Evolutionary conservation across 1,140 invertebrate genomes (phyloP), one percentile per base, ranked within the genome.

Genomic region (Fopius arisanus): DNA sequence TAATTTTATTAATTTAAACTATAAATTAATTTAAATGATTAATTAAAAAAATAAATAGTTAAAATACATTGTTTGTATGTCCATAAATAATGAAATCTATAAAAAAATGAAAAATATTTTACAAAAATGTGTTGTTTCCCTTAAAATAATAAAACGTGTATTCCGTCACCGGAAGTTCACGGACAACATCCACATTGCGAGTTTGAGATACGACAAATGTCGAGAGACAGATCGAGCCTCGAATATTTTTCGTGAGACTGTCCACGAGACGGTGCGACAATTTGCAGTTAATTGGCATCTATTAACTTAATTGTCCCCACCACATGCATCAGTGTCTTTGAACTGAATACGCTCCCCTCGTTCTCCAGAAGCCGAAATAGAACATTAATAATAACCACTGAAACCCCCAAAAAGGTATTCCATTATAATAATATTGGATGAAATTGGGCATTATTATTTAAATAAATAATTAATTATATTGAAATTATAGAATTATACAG

Each of bases 271-370:
- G 54, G 28, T 29, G 54, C 63, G 63, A 67, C 78, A 82, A 81
- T 83, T 82, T 72, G 79, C 74, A 73, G 67, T 75, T 80, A 82
- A 83, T 81, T 83, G 81, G 72, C 79, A 81, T 81, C 80, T 82
- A 84, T 84, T 84, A 80, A 79, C 79, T 81, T 77, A 80, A 84
- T 82, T 82, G 81, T 81, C 73, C 73, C 73, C 75, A n/a, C 69
- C 43, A 10, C 73, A 68, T 76, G 43, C 67, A 65, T 70, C 37
- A 72, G 37, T 72, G 23, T 75, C 48, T 65, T 12, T 69, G 48
- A 14, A 51, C 43, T 6, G 43, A 51, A 51, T 19, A 19, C 14
- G 3, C 9, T 5, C 43, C 19, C n/a, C 43, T 51, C 19, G 3
- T 51, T 10, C 33, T 37, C 33, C 7, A 37, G 33, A 12, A 37